Evolutionary conservation across 2,888 invertebrate species (phyloP).

Genomic region (Apamea anceps): DNA sequence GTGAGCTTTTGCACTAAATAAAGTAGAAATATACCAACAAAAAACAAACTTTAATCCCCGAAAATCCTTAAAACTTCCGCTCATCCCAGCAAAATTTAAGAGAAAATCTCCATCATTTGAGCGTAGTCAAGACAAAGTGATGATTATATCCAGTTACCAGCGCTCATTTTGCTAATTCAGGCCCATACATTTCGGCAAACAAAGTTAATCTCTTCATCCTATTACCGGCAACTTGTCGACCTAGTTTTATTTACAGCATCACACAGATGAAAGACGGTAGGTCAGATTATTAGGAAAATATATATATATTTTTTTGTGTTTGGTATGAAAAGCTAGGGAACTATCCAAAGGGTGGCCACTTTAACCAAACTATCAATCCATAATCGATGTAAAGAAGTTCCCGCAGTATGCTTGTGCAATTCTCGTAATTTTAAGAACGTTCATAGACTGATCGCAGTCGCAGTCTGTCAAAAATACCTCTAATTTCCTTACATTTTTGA

Average conservation of each 20-base stretch:
- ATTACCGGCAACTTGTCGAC: constrained; percentile 73
- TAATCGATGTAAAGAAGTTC: background rate
- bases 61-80: constrained; percentile 10
- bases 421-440: no score
- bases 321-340: background rate
- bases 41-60: background rate
- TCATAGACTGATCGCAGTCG: no score
- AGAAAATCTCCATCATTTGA: constrained; percentile 51
- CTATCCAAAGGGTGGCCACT: background rate
- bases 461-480: no score
- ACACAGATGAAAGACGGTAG: constrained; percentile 35
- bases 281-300: background rate
- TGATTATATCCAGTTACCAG: constrained; percentile 63
- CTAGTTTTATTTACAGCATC: constrained; percentile 66
- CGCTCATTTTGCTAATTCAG: constrained; percentile 67
- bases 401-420: background rate
- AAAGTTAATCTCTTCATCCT: constrained; percentile 75
- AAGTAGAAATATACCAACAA: background rate
- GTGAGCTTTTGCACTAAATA: background rate
- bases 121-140: constrained; percentile 58
- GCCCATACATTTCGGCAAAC: constrained; percentile 72
- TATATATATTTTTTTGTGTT: background rate
- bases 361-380: background rate
- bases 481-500: no score
- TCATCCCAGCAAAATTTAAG: constrained; percentile 28